A percentile compares a stretch with the other conserved stretches of the same genome.
Evolutionary conservation across 2,888 invertebrate species (phyloP).

Genomic region (Synergus itoensis): DNA sequence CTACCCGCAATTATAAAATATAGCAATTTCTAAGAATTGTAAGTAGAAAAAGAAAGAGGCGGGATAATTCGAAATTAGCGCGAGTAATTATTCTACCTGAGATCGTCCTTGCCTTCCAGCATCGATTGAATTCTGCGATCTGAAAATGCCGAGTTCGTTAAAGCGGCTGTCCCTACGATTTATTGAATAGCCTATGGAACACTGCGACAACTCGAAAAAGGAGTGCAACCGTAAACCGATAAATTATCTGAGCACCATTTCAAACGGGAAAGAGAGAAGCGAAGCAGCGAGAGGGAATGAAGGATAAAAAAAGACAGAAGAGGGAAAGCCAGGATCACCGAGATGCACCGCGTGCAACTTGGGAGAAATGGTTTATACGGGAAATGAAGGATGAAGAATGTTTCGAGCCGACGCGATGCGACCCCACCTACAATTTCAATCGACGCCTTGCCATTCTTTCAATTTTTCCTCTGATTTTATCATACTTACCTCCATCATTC

Average conservation of each 20-base stretch:
- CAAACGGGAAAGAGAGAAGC: constrained; percentile 42
- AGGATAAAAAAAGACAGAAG: background rate
- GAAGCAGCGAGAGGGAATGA: background rate
- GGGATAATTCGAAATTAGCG: background rate
- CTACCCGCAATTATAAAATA: background rate
- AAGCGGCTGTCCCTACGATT: constrained; percentile 46
- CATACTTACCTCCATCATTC: too few species aligned
- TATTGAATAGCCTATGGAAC: constrained; percentile 46
- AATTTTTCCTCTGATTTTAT: constrained; percentile 18
- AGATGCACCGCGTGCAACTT: constrained; percentile 27
- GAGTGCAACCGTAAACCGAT: constrained; percentile 43
- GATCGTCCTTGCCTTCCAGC: constrained; percentile 6
- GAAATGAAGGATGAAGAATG: constrained; percentile 37
- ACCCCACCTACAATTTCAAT: constrained; percentile 9
- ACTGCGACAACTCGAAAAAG: constrained; percentile 38
- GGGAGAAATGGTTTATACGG: constrained; percentile 33
- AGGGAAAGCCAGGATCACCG: constrained; percentile 21
- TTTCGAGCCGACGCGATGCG: background rate
- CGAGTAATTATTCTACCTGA: constrained; percentile 10
- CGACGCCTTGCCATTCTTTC: constrained; percentile 4
- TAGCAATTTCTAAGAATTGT: background rate
- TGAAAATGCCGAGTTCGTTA: constrained; percentile 49
- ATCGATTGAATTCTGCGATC: constrained; percentile 48
- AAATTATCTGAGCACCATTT: constrained; percentile 44
- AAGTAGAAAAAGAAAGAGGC: background rate